A percentile compares a stretch with the other conserved stretches of the same genome.
phyloP scores from a whole-genome alignment of 2,113 vertebrate genomes.

The Anolis sagrei region DNA sequence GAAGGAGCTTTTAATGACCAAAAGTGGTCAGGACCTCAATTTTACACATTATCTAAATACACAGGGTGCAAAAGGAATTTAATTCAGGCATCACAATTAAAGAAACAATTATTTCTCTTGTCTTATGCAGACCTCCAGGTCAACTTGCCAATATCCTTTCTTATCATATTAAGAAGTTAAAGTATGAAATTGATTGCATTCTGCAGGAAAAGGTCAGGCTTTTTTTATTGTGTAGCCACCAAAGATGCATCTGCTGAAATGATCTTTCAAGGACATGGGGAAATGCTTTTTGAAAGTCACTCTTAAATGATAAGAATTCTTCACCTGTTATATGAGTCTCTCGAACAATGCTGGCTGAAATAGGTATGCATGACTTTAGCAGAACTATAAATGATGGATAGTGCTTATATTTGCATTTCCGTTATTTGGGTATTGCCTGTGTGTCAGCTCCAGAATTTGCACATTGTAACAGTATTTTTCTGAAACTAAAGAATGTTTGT shows the following conservation, averaged over 20 bases:
- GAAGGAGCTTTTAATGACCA: background rate
- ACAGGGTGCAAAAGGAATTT: slow-evolving; percentile 39
- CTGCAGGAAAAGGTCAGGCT: slow-evolving; percentile 43
- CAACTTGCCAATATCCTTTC: slow-evolving; percentile 48
- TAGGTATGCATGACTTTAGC: background rate
- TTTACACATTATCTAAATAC: background rate
- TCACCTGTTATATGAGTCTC: background rate
- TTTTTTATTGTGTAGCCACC: background rate
- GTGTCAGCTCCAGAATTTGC: background rate
- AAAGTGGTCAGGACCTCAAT: background rate
- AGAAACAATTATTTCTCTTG: slow-evolving; percentile 63
- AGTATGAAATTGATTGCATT: slow-evolving; percentile 56
- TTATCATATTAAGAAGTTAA: slow-evolving; percentile 67
- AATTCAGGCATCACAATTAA: slow-evolving; percentile 55
- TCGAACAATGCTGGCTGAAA: background rate
- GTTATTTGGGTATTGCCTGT: background rate
- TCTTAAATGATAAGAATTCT: background rate
- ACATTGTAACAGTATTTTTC: background rate
- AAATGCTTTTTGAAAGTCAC: slow-evolving; percentile 22
- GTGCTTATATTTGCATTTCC: background rate
- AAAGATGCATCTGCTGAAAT: background rate
- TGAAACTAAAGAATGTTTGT: background rate
- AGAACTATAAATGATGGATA: background rate
- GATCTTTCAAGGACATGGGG: slow-evolving; percentile 57
- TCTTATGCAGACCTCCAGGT: slow-evolving; percentile 54